Conservation (phyloP, 2,113 vertebrate species). For the Cercocebus atys region DNA sequence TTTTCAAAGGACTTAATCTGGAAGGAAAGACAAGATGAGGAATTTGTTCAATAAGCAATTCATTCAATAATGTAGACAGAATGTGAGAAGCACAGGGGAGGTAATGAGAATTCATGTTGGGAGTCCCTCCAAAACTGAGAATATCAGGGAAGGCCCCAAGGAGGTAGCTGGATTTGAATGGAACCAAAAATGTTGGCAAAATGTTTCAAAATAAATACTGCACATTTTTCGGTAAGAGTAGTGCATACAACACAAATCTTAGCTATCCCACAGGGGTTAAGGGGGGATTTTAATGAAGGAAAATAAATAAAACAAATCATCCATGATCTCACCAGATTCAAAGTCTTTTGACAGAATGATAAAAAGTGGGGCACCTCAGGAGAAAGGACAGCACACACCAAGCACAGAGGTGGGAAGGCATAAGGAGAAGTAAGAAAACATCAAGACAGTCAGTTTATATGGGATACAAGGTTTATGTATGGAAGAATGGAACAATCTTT, state of each 20-base stretch:
- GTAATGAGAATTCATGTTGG: background rate
- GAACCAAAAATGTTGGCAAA: background rate
- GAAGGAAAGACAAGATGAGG: background rate
- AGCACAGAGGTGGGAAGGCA: background rate
- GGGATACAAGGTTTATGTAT: background rate
- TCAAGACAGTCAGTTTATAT: background rate
- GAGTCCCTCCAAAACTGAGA: background rate
- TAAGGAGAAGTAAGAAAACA: background rate
- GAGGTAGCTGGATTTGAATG: background rate
- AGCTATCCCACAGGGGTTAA: background rate
- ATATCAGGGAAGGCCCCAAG: background rate
- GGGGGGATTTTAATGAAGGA: background rate
- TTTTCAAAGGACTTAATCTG: background rate
- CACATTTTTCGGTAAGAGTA: background rate
- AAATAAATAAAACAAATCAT: background rate
- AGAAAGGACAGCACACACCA: background rate
- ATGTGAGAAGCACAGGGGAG: background rate
- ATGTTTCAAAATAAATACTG: constrained; percentile 6
- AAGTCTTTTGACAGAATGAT: background rate
- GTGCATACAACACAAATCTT: background rate
- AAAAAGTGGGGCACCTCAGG: background rate
- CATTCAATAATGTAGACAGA: background rate
- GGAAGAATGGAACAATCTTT: background rate
- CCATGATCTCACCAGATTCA: background rate
- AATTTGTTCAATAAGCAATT: background rate